Conservation (phyloP, 2,113 vertebrate species). For the Climacteris rufus region DNA sequence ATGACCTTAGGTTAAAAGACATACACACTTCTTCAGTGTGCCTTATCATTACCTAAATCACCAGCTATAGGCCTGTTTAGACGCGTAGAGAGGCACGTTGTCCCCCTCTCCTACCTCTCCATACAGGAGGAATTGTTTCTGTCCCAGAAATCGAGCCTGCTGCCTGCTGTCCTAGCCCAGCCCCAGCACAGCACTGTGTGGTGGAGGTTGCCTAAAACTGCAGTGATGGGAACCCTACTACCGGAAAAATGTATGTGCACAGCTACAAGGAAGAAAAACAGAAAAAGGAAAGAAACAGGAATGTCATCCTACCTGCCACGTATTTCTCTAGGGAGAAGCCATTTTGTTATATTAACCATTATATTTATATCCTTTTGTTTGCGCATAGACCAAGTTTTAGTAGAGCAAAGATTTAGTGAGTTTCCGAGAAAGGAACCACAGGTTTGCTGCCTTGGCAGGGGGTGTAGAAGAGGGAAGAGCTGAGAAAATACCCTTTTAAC, state of each 20-base stretch:
- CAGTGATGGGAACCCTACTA: not conserved
- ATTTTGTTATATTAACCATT: not conserved
- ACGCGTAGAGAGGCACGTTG: not conserved
- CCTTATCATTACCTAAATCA: not conserved
- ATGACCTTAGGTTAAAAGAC: not conserved
- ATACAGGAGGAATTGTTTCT: not conserved
- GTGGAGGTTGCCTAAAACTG: not conserved
- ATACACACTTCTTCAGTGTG: accelerated
- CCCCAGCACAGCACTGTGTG: accelerated
- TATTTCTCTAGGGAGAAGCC: not conserved
- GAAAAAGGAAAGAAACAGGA: not conserved
- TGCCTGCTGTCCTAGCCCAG: too few relatives aligned
- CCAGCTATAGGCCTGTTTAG: not conserved
- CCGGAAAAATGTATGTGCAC: not conserved
- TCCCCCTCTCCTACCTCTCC: not conserved
- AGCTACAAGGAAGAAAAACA: not conserved
- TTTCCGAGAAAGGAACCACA: not conserved
- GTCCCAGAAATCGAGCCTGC: not conserved
- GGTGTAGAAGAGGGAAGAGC: not conserved
- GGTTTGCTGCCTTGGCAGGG: not conserved
- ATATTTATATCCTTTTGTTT: not conserved
- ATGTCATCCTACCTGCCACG: not conserved
- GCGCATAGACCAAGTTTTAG: not conserved
- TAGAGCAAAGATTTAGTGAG: not conserved
- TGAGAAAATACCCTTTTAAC: not conserved